Percentiles rank a stretch among this genome's conserved stretches.
phyloP scores from a whole-genome alignment of 2,888 invertebrate genomes.

The Calliphora vomitoria region DNA sequence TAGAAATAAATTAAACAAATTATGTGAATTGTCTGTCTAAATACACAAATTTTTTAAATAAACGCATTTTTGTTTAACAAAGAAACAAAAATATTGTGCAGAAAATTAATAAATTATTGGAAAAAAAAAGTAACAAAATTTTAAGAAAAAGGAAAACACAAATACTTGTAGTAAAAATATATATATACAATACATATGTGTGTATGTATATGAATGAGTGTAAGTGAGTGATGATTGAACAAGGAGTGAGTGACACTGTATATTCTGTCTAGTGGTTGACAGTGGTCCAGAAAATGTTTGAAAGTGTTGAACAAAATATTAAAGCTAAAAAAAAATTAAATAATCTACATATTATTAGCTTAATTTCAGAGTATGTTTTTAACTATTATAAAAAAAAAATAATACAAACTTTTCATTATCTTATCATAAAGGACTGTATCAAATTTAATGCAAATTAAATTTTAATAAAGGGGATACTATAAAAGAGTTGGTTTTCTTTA shows the following conservation, averaged over 20 bases:
- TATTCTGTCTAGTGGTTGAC: background rate
- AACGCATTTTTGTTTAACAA: slow-evolving; percentile 31
- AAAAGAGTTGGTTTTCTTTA: no score
- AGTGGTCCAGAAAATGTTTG: background rate
- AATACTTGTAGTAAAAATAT: background rate
- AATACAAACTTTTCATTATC: no score
- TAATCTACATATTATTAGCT: background rate
- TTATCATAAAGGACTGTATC: no score
- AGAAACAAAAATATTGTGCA: slow-evolving; percentile 20
- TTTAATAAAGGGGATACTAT: no score
- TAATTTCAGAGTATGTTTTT: no score
- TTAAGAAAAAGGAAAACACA: slow-evolving; percentile 18
- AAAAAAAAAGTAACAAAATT: background rate
- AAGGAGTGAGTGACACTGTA: background rate
- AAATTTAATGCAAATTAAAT: no score
- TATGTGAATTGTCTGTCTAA: slow-evolving; percentile 26
- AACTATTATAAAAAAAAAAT: no score
- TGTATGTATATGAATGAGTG: background rate
- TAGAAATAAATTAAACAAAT: slow-evolving; percentile 35
- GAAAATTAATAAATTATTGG: slow-evolving; percentile 4
- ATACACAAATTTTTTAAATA: background rate
- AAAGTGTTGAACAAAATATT: background rate
- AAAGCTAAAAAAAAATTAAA: background rate
- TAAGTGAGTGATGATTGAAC: background rate
- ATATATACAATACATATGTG: slow-evolving; percentile 4